Base-by-base conservation (phyloP, 2,797 vertebrate genomes). In the Onychomys leucogaster region DNA sequence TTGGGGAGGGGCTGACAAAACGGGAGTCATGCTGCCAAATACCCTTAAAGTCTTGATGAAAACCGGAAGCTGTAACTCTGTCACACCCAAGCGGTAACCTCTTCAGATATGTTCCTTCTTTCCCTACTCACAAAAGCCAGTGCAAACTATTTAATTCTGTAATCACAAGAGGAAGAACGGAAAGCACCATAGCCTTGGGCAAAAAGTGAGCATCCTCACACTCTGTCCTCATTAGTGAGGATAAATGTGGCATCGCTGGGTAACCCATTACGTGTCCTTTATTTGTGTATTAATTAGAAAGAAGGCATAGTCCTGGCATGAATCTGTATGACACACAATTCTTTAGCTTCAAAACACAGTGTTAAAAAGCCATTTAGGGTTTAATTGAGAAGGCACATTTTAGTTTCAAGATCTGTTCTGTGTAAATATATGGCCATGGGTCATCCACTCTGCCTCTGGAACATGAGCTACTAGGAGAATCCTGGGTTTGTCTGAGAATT, bases 231-330 rank as follows among this genome's bases (percentile, higher is more conserved):
- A 97, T 97, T 97, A 97, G 94, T 69, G 93, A 95, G 90, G 85
- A 97, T 90, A 77, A 91, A 97, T 87, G 94, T 94, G 94, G 77
- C 94, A 92, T 94, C 55, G n/a, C 69, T 29, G 78, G 89, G 86
- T 84, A 84, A 92, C 59, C 59, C 86, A 91, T 91, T 94, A 83
- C 43, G 63, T 80, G 41, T 82, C 69, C 75, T 96, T 37, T 94
- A 96, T 95, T 96, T 96, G 96, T 52, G 75, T 96, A 97, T 96
- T 97, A 97, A 97, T 97, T 97, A 95, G 93, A 96, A 94, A 85
- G 90, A 95, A 92, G 94, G 61, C 67, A 63, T 67, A 73, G 75
- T 87, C 82, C 59, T 96, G 63, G 59, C 86, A 93, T 85, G 89
- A 87, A 87, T 96, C 86, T 94, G 10, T 94, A 78, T 85, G 90